Evolutionary conservation across 2,113 vertebrate species (phyloP), one percentile per base, ranked within the genome.

Genomic region (Lepisosteus oculatus): DNA sequence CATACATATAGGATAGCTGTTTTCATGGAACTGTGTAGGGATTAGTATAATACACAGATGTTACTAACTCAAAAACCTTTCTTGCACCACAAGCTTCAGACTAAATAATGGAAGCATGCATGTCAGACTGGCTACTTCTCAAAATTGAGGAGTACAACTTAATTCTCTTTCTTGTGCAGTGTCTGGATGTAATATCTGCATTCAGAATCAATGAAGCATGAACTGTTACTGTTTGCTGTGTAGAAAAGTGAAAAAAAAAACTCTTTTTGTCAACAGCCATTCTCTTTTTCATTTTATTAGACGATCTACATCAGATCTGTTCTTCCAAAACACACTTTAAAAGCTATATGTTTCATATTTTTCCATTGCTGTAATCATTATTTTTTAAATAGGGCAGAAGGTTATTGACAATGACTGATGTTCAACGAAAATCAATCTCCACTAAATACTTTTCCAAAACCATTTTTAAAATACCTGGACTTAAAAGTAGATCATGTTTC

Each of bases 111-210:
- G 75, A 82, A 77, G 84, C 79, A 78, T 83, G 77, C 73, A 76
- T 80, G 75, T 80, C 75, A 84, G 85, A 81, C 77, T 69, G 71
- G 68, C 76, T 75, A 67, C 29, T 45, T 77, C 78, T 81, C 78
- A 76, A 29, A 77, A 81, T 77, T 67, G 70, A 72, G 72, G 67
- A 79, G 77, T 74, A 74, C 84, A 86, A 87, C 87, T 89, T 74
- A 88, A 86, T 59, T 81, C 74, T 79, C 84, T 71, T 92, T 90
- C 85, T 88, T 81, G 72, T 83, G 64, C 85, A 87, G 81, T 88
- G 84, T 81, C 84, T 87, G 88, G 80, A 79, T 61, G 61, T 89
- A 91, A 91, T 86, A 3, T 70, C 79, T 73, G 80, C 84, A 85
- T 91, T 88, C 81, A 70, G 78, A 72, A 78, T 65, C 77, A 54